Evolutionary conservation across 2,113 vertebrate genomes (phyloP), one percentile per base, ranked within the genome.

Genomic region (Chaenocephalus aceratus): DNA sequence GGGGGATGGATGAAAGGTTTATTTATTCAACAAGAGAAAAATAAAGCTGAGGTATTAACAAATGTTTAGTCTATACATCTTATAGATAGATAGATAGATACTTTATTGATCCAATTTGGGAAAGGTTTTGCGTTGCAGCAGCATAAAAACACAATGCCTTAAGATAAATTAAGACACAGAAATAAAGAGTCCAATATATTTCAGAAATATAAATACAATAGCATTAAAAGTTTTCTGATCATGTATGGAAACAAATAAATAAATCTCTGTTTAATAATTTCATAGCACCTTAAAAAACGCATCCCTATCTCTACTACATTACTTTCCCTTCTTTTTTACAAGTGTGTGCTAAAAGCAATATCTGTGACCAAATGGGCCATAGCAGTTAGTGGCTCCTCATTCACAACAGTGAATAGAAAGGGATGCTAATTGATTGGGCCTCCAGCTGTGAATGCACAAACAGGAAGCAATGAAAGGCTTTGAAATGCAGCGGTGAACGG

Each of bases 401-500:
- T 87, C 95, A 92, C 88, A 63, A 94, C 94, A 83, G 93, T 91
- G 95, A 94, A 77, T 86, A 64, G 75, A 83, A 65, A 68, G 72
- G 73, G 80, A 90, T 92, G 92, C 88, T 91, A 93, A 93, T 92
- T 92, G 89, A 91, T 84, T 79, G 80, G 80, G 86, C 87, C 86
- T 77, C 93, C 84, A 88, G 87, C 92, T 2, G 87, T 58, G 91
- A 80, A 78, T 87, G 81, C 87, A 92, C 90, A 93, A 94, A 94
- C 92, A 95, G 91, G 92, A 93, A 91, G 89, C 91, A 73, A 64
- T 80, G 86, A 92, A 86, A 84, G 82, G 75, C 93, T 94, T 94
- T 94, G 93, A 94, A 89, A 93, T 94, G 90, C 85, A 92, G 85
- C 26, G 21, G 77, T 15, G 83, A 66, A 71, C 3, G 13, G 71